phyloP scores from a whole-genome alignment of 2,797 vertebrate species.

The Mus caroli region DNA sequence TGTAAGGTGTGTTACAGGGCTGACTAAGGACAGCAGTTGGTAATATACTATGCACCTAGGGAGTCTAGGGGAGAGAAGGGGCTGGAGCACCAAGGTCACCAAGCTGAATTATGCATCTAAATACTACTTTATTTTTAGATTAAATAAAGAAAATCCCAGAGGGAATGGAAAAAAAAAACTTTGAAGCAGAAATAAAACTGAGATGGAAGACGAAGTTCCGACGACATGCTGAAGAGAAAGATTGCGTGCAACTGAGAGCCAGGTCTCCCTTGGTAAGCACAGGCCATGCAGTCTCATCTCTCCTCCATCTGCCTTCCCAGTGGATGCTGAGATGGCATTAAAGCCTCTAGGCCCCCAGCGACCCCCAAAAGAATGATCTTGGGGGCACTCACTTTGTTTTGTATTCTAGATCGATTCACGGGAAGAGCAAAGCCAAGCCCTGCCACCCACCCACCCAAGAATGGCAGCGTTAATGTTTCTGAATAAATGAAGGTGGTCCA shows the following conservation, averaged over 20 bases:
- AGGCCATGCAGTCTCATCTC: not conserved
- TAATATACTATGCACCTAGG: not conserved
- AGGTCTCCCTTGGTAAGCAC: not conserved
- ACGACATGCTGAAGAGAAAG: not conserved
- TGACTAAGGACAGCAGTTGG: not conserved
- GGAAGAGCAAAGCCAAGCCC: not conserved
- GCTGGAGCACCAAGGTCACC: not conserved
- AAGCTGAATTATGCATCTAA: not conserved
- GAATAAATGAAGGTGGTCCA: constrained; percentile 51
- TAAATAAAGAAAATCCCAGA: constrained; percentile 35
- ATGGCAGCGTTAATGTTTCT: constrained; percentile 55
- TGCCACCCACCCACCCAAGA: not conserved
- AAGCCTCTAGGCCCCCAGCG: not conserved
- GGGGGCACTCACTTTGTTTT: not conserved
- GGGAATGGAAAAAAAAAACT: constrained; percentile 13
- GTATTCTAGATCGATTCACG: not conserved
- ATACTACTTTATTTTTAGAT: not conserved
- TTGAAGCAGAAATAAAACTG: constrained; percentile 18
- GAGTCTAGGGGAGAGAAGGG: too few species aligned
- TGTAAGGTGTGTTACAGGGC: not conserved
- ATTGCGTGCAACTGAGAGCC: not conserved
- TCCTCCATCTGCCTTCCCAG: not conserved
- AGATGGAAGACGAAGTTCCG: not conserved
- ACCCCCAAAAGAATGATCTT: not conserved
- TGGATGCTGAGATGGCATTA: not conserved